A percentile compares a stretch with the other conserved stretches of the same genome.
phyloP scores from a whole-genome alignment of 2,797 vertebrate species.

The Babyrousa celebensis region DNA sequence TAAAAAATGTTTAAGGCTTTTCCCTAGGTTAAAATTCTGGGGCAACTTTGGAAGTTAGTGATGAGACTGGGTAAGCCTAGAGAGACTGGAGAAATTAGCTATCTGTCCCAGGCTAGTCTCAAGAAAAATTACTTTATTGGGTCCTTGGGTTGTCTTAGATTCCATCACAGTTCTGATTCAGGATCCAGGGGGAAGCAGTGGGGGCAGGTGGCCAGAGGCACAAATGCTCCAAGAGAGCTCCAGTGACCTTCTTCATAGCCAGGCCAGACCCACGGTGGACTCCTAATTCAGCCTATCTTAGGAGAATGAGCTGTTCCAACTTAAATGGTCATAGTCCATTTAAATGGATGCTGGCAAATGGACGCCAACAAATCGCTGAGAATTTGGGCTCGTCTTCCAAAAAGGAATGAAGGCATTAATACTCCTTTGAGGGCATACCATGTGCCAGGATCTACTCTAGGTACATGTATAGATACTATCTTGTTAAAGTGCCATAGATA shows the following conservation, averaged over 20 bases:
- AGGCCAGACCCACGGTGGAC: background rate
- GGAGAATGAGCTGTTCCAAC: background rate
- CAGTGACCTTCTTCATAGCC: fast-evolving
- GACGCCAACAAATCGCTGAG: background rate
- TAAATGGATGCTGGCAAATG: background rate
- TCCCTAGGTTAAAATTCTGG: background rate
- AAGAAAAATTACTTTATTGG: background rate
- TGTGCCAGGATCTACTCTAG: background rate
- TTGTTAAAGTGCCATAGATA: background rate
- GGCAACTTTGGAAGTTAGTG: background rate
- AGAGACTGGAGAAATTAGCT: background rate
- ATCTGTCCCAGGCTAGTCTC: background rate
- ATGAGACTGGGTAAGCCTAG: background rate
- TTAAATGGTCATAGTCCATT: background rate
- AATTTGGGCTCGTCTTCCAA: background rate
- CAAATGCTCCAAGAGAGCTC: background rate
- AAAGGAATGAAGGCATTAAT: background rate
- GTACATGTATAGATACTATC: background rate
- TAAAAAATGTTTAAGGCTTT: background rate
- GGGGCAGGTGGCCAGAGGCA: background rate
- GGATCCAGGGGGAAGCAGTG: background rate
- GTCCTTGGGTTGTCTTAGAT: background rate
- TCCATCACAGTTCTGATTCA: background rate
- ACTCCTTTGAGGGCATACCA: background rate
- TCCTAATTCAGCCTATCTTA: background rate